Evolutionary conservation across 2,888 invertebrate genomes (phyloP).

Genomic region (Ariolimax columbianus): DNA sequence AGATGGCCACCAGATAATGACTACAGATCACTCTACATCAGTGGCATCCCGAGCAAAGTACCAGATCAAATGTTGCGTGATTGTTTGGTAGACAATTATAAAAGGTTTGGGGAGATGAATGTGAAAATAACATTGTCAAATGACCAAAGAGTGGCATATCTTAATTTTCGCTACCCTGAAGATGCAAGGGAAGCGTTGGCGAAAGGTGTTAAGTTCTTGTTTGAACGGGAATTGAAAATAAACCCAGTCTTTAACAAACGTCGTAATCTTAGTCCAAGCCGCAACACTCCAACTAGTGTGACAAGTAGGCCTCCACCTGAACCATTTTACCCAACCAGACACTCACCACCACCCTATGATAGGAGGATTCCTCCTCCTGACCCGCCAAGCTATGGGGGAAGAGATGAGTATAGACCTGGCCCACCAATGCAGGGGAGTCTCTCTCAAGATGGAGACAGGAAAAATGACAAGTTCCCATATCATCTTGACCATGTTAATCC

Average conservation of each 20-base stretch:
- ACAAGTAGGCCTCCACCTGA: constrained; percentile 40
- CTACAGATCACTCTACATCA: constrained; percentile 95
- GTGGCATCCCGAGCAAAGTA: constrained; percentile 94
- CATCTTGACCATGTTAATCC: constrained; percentile 96
- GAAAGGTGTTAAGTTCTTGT: constrained; percentile 92
- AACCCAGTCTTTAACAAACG: constrained; percentile 86
- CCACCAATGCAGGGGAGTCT: constrained; percentile 30
- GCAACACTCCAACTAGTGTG: constrained; percentile 3
- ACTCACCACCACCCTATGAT: constrained; percentile 54
- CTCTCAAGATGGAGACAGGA: constrained; percentile 52
- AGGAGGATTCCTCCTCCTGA: constrained; percentile 46
- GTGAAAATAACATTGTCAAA: constrained; percentile 92
- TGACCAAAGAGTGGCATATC: constrained; percentile 92
- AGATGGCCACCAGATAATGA: constrained; percentile 78
- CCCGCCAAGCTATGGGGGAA: constrained; percentile 44
- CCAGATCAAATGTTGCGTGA: constrained; percentile 95
- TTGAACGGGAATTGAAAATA: constrained; percentile 94
- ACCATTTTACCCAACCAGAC: constrained; percentile 42
- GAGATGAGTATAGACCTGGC: constrained; percentile 46
- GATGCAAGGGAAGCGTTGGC: constrained; percentile 89
- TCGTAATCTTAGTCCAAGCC: constrained; percentile 60
- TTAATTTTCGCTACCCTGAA: constrained; percentile 94
- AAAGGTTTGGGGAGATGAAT: constrained; percentile 95
- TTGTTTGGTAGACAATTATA: constrained; percentile 93
- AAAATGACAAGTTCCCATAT: constrained; percentile 92